A percentile compares a stretch with the other conserved stretches of the same genome.
These are phyloP conservation scores for Rhagonycha lutea DNA, from an alignment of 2,888 invertebrate genomes.

Conservation along the genomic window DNA sequence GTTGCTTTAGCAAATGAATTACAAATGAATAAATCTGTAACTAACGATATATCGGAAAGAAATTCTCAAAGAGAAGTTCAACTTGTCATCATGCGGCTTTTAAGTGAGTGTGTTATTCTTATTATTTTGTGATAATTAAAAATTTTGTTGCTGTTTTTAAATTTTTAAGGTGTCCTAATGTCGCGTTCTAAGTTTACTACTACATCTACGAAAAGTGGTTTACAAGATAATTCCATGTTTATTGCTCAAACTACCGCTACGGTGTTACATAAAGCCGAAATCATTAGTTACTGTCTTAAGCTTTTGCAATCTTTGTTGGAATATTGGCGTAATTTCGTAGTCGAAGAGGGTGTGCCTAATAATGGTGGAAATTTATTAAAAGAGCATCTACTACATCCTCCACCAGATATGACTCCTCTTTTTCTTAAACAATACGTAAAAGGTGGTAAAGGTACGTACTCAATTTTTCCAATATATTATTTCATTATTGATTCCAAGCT, in stretches of 20 bases:
- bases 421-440: constrained; percentile 92
- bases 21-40: constrained; percentile 66
- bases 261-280: constrained; percentile 69
- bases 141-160: neutral
- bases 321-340: constrained; percentile 71
- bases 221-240: constrained; percentile 60
- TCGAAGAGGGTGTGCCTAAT: constrained; percentile 52
- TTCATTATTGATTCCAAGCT: too few relatives aligned
- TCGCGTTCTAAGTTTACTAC: constrained; percentile 68
- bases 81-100: constrained; percentile 82
- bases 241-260: constrained; percentile 74
- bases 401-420: constrained; percentile 95
- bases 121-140: neutral
- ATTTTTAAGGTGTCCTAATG: constrained; percentile 69
- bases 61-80: constrained; percentile 83
- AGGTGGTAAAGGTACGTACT: constrained; percentile 50
- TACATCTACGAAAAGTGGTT: constrained; percentile 44
- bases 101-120: constrained; percentile 70
- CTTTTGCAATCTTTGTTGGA: constrained; percentile 72
- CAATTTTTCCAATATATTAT: too few relatives aligned
- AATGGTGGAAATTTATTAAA: constrained; percentile 76
- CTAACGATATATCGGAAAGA: constrained; percentile 62
- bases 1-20: constrained; percentile 73
- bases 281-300: constrained; percentile 74
- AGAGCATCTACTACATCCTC: constrained; percentile 77